These are phyloP conservation scores for Adrianichthys oophorus DNA, from an alignment of 2,797 vertebrate genomes.

Conservation along the genomic window DNA sequence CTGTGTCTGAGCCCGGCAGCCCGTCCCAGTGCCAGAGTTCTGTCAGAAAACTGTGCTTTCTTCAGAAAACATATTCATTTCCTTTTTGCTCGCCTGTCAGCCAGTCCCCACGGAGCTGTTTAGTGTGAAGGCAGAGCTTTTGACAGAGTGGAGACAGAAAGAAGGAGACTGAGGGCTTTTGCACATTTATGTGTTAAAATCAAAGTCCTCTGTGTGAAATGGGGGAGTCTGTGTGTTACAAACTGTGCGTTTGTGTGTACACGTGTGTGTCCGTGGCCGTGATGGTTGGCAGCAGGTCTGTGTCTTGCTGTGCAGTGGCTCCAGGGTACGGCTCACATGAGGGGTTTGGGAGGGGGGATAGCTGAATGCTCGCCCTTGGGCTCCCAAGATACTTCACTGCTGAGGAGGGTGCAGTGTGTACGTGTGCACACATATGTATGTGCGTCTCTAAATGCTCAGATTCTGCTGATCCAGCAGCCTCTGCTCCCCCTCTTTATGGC, in stretches of 20 bases:
- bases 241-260: conserved; percentile 20
- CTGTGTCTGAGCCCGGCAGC: conserved; percentile 55
- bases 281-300: conserved; percentile 64
- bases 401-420: conserved; percentile 44
- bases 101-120: conserved; percentile 73
- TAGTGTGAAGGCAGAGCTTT: conserved; percentile 73
- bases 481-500: conserved; percentile 68
- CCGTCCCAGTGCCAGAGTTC: conserved; percentile 64
- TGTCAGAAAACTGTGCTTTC: conserved; percentile 75
- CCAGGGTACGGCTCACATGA: conserved; percentile 59
- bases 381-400: conserved; percentile 72
- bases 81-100: conserved; percentile 65
- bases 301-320: conserved; percentile 62
- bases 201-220: conserved; percentile 67
- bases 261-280: conserved; percentile 42
- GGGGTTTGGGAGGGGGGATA: conserved; percentile 63
- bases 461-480: conserved; percentile 84
- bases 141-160: conserved; percentile 68
- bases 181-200: conserved; percentile 70
- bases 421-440: conserved; percentile 43
- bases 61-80: conserved; percentile 82
- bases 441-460: conserved; percentile 74
- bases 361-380: conserved; percentile 79
- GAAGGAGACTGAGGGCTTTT: conserved; percentile 54
- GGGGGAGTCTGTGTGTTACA: conserved; percentile 27